These are phyloP conservation scores for Hypotaenidia philippensis DNA, from an alignment of 2,797 vertebrate species.

Conservation along the genomic window DNA sequence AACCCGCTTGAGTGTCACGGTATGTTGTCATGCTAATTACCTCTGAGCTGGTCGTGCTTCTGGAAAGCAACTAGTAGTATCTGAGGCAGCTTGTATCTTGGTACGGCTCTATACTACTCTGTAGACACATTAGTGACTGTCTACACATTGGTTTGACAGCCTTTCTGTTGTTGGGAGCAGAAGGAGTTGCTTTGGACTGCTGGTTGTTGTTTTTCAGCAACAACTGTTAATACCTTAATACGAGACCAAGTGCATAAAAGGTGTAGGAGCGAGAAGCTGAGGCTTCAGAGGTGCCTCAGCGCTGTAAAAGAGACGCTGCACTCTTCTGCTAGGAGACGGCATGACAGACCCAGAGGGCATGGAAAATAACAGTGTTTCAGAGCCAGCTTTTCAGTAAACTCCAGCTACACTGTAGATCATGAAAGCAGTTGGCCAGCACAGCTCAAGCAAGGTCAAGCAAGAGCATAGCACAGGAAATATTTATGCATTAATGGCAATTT, in stretches of 20 bases:
- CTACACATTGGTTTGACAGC: background rate
- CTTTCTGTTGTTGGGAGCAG: background rate
- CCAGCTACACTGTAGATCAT: background rate
- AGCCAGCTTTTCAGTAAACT: conserved; percentile 6
- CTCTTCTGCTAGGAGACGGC: background rate
- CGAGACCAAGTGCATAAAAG: background rate
- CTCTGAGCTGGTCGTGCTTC: background rate
- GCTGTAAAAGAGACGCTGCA: background rate
- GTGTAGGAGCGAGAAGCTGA: background rate
- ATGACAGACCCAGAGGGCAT: background rate
- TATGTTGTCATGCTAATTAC: background rate
- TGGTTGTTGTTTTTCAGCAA: background rate
- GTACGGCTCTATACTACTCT: background rate
- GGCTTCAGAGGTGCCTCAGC: background rate
- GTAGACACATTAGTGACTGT: background rate
- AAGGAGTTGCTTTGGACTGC: background rate
- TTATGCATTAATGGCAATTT: background rate
- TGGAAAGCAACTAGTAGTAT: background rate
- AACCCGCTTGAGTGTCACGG: accelerated
- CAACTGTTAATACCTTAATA: background rate
- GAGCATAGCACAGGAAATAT: background rate
- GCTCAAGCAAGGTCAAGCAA: conserved; percentile 24
- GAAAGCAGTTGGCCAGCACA: background rate
- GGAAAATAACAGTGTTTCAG: background rate
- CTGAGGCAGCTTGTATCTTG: background rate